These are phyloP conservation scores for Chouioia cunea DNA, from an alignment of 2,888 invertebrate species.

Conservation along the genomic window DNA sequence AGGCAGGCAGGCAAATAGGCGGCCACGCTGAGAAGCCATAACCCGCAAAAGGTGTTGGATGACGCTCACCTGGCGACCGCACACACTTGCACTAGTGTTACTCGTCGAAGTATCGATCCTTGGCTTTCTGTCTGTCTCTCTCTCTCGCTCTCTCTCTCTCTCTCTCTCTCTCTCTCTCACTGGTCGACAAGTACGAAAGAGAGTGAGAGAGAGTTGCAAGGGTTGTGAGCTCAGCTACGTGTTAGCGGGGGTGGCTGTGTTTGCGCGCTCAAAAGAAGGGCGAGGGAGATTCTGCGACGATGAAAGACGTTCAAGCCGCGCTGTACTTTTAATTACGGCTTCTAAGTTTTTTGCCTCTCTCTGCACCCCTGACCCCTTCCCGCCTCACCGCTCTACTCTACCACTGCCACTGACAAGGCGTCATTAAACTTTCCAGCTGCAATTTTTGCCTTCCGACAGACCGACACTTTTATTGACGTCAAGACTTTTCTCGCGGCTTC, in stretches of 20 bases:
- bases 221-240: background rate
- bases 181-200: no score
- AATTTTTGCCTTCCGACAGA: no score
- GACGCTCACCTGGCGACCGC: conserved; percentile 38
- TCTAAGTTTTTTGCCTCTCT: background rate
- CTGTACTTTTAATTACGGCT: conserved; percentile 25
- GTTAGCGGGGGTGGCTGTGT: background rate
- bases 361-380: no score
- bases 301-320: conserved; percentile 34
- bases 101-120: conserved; percentile 15
- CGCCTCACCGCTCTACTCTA: no score
- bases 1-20: conserved; percentile 6
- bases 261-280: conserved; percentile 14
- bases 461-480: no score
- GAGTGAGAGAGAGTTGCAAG: no score
- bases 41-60: conserved; percentile 38
- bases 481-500: no score
- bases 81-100: conserved; percentile 1
- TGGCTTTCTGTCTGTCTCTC: background rate
- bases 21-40: conserved; percentile 35
- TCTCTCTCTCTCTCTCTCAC: no score
- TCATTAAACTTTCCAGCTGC: no score
- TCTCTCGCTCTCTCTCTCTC: no score
- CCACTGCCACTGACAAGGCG: no score
- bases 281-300: conserved; percentile 29